Base-by-base conservation (phyloP, 2,797 vertebrate genomes). In the Crypturellus tataupa region DNA sequence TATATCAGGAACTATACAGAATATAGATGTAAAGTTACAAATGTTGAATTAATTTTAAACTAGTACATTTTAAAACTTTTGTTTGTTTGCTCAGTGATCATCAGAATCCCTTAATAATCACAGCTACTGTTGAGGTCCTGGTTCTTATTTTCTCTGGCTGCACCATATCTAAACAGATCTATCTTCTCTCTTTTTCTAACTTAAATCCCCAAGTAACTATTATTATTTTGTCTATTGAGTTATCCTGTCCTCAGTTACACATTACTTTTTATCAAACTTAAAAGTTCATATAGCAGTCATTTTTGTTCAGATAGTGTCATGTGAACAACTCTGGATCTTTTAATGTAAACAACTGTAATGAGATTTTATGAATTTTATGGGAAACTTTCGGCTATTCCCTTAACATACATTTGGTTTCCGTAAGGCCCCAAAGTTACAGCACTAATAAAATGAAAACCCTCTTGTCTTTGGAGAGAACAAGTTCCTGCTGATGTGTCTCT, bases 301-400 rank as follows among this genome's bases (percentile, higher is more conserved):
- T 94, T 75, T 80, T 85, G 79, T 65, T 79, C 1, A 95, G 85
- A 85, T 21, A 87, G 89, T 70, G 79, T 92, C 84, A 92, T 87
- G 79, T 83, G 96, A 97, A 94, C 49, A 83, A 90, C 82, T 89
- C 94, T 75, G 53, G 67, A 92, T 72, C 90, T 95, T 80, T 94
- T 91, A 87, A 88, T 37, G 79, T 94, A 97, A 97, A 95, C 79
- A 95, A 78, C 12, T 55, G 15, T 92, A 93, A 88, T 92, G 46
- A 91, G 83, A 95, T 53, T 96, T 95, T 44, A 89, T 63, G 20
- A 89, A 91, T 77, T 80, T 95, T 95, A 84, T 82, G 82, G 89
- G 96, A 97, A 95, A 93, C 35, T 60, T 53, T 62, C 24, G 96
- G 72, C 39, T 85, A 93, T 60, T 87, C 78, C 67, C 37, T 80